Evolutionary conservation across 2,888 invertebrate species (phyloP).

Genomic region (Cosmopolites sordidus): DNA sequence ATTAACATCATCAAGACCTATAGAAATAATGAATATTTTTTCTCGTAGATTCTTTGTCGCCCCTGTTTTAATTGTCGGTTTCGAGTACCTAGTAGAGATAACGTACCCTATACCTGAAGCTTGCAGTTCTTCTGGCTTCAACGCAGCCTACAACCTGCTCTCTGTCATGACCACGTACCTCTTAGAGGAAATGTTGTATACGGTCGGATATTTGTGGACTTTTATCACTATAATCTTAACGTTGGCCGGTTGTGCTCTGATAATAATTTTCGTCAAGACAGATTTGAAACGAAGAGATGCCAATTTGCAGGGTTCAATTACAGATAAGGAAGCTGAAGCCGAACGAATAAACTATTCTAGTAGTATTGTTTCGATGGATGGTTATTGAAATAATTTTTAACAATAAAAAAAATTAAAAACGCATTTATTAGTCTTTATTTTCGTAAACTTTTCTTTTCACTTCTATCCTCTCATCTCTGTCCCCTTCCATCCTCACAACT

Average conservation of each 20-base stretch:
- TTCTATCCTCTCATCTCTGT: too few species aligned
- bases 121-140: slow-evolving; percentile 86
- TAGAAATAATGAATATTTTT: not conserved
- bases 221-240: slow-evolving; percentile 27
- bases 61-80: slow-evolving; percentile 90
- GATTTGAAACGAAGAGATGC: slow-evolving; percentile 35
- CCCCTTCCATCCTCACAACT: too few species aligned
- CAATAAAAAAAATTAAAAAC: too few species aligned
- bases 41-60: slow-evolving; percentile 89
- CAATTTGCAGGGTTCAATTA: slow-evolving; percentile 24
- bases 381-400: too few species aligned
- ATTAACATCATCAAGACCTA: too few species aligned
- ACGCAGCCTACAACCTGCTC: slow-evolving; percentile 58
- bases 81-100: slow-evolving; percentile 92
- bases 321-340: not conserved
- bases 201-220: slow-evolving; percentile 31
- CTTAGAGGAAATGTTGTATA: slow-evolving; percentile 30
- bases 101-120: slow-evolving; percentile 96
- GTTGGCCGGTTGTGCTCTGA: slow-evolving; percentile 24
- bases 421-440: too few species aligned
- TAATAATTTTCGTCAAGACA: slow-evolving; percentile 30
- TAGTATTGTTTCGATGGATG: too few species aligned
- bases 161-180: slow-evolving; percentile 34
- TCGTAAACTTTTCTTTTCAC: too few species aligned
- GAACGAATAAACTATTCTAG: too few species aligned